These are phyloP conservation scores for Apostichopus californicus DNA, from an alignment of 35 echinoderm and acorn worm species.

Conservation along the genomic window DNA sequence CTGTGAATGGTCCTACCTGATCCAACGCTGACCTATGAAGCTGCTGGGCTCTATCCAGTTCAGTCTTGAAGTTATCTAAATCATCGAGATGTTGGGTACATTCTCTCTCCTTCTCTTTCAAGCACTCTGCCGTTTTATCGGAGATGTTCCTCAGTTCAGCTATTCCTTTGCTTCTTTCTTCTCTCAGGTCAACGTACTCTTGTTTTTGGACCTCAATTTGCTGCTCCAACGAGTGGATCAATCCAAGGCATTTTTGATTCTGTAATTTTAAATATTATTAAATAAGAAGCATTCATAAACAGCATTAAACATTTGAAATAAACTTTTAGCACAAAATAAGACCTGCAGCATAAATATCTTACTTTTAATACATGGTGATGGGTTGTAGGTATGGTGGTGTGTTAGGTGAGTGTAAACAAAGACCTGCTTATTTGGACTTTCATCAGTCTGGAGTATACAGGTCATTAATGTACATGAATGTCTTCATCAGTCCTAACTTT, in stretches of 20 bases:
- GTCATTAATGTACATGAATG: too few relatives aligned
- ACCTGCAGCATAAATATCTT: too few relatives aligned
- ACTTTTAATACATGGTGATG: too few relatives aligned
- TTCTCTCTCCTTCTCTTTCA: conserved; percentile 39
- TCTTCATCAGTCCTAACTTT: too few relatives aligned
- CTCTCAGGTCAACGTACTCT: neutral
- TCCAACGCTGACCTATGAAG: conserved; percentile 78
- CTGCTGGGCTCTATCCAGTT: conserved; percentile 57
- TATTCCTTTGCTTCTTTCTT: conserved; percentile 7
- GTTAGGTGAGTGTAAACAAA: too few relatives aligned
- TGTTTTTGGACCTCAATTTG: conserved; percentile 45
- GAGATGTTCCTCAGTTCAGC: conserved; percentile 63
- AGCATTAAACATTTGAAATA: too few relatives aligned
- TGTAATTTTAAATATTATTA: conserved; percentile 9
- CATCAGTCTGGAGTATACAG: too few relatives aligned
- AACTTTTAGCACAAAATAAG: too few relatives aligned
- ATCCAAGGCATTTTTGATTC: conserved; percentile 51
- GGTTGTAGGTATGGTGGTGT: too few relatives aligned
- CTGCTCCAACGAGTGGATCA: conserved; percentile 36
- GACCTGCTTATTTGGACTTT: too few relatives aligned
- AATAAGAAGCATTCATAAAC: too few relatives aligned
- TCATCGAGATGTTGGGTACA: neutral
- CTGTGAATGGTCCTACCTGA: conserved; percentile 37
- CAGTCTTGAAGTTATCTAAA: neutral
- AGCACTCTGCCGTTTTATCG: conserved; percentile 13